Conservation (phyloP, 1,140 invertebrate species). For the Meloidogyne floridensis region DNA sequence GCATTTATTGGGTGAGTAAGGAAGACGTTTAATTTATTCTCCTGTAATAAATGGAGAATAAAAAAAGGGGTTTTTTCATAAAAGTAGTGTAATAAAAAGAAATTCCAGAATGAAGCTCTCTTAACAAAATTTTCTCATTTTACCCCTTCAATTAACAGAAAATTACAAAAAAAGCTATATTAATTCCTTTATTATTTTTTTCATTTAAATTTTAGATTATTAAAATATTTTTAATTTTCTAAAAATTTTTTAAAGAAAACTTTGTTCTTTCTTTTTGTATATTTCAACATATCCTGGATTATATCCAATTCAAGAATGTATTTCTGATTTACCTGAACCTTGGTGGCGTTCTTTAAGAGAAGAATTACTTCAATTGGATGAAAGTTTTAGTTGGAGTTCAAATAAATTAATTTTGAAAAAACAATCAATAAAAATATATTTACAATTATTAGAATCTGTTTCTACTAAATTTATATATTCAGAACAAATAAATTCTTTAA, state of each 20-base stretch:
- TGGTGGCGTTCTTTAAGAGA: constrained; percentile 30
- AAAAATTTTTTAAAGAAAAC: constrained; percentile 19
- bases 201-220: not conserved
- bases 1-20: too few relatives aligned
- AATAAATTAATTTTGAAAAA: not conserved
- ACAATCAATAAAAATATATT: not conserved
- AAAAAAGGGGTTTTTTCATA: too few relatives aligned
- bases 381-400: constrained; percentile 1
- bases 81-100: too few relatives aligned
- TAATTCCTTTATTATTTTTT: too few relatives aligned
- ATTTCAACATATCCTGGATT: constrained; percentile 30
- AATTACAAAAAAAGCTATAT: too few relatives aligned
- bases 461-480: not conserved
- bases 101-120: too few relatives aligned
- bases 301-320: constrained; percentile 35
- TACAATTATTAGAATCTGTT: constrained; percentile 16
- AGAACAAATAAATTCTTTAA: not conserved
- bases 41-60: too few relatives aligned
- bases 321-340: constrained; percentile 33
- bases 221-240: too few relatives aligned
- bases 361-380: constrained; percentile 17
- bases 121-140: too few relatives aligned
- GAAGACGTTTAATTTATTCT: too few relatives aligned
- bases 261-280: constrained; percentile 35
- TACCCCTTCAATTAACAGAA: too few relatives aligned